phyloP scores from a whole-genome alignment of 2,113 vertebrate genomes.

The Corythornis vintsioides region DNA sequence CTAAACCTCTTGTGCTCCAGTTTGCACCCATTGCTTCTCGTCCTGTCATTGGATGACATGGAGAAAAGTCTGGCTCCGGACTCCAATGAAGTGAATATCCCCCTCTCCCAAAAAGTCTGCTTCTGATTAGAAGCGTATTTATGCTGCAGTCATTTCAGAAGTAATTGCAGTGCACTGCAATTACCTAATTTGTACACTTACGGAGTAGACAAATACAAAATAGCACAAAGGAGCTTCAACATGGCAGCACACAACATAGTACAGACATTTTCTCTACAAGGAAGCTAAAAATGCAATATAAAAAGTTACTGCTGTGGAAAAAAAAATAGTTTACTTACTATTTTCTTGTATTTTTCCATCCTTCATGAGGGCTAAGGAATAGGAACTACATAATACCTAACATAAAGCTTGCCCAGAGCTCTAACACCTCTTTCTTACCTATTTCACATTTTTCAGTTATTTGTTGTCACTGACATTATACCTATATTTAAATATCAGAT shows the following conservation, averaged over 20 bases:
- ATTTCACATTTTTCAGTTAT: not conserved
- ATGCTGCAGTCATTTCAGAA: not conserved
- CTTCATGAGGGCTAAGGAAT: not conserved
- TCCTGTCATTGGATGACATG: no score
- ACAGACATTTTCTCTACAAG: not conserved
- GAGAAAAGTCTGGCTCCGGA: no score
- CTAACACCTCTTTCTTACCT: not conserved
- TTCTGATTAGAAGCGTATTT: not conserved
- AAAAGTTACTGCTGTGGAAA: not conserved
- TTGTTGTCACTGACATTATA: not conserved
- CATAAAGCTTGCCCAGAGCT: not conserved
- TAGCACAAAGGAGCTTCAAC: not conserved
- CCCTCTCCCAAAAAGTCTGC: not conserved
- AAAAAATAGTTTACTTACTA: not conserved
- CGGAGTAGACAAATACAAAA: not conserved
- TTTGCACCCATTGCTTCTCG: no score
- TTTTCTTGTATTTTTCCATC: not conserved
- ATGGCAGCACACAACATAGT: not conserved
- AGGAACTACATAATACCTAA: not conserved
- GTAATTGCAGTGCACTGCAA: not conserved
- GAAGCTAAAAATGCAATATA: not conserved
- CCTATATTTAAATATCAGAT: not conserved
- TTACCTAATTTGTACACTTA: not conserved
- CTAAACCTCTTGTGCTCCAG: no score
- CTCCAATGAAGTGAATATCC: no score